phyloP scores from a whole-genome alignment of 1,140 invertebrate genomes.

The Aethina tumida region DNA sequence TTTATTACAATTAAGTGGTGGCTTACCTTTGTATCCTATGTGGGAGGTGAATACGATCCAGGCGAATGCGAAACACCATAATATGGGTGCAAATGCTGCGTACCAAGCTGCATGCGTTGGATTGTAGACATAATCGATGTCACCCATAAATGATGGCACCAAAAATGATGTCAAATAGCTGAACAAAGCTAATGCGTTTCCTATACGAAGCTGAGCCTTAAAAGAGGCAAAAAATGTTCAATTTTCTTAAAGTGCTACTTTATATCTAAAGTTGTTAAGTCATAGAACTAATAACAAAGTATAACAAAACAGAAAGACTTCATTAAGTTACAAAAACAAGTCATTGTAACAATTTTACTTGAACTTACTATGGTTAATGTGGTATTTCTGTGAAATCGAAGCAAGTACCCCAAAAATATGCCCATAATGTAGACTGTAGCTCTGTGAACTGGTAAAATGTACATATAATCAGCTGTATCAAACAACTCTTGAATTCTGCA shows the following conservation, averaged over 20 bases:
- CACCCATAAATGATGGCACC: slow-evolving; percentile 54
- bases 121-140: slow-evolving; percentile 54
- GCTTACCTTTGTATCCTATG: slow-evolving; percentile 19
- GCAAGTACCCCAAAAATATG: slow-evolving; percentile 49
- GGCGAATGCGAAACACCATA: slow-evolving; percentile 55
- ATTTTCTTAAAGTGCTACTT: too few relatives aligned
- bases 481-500: slow-evolving; percentile 58
- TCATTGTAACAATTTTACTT: background rate
- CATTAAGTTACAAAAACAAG: background rate
- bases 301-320: slow-evolving; percentile 1
- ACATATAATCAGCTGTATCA: slow-evolving; percentile 59
- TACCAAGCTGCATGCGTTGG: slow-evolving; percentile 55
- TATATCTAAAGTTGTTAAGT: background rate
- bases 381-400: slow-evolving; percentile 39
- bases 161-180: slow-evolving; percentile 44
- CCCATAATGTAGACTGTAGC: slow-evolving; percentile 64
- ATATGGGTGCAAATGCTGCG: slow-evolving; percentile 60
- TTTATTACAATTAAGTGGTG: slow-evolving; percentile 39
- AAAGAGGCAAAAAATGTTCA: slow-evolving; percentile 18
- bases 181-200: slow-evolving; percentile 32
- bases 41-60: slow-evolving; percentile 39
- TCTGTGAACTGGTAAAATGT: slow-evolving; percentile 57
- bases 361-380: slow-evolving; percentile 32
- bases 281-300: background rate
- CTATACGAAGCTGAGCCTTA: slow-evolving; percentile 43